phyloP scores from a whole-genome alignment of 1,140 invertebrate species.

The Heliconius melpomene region DNA sequence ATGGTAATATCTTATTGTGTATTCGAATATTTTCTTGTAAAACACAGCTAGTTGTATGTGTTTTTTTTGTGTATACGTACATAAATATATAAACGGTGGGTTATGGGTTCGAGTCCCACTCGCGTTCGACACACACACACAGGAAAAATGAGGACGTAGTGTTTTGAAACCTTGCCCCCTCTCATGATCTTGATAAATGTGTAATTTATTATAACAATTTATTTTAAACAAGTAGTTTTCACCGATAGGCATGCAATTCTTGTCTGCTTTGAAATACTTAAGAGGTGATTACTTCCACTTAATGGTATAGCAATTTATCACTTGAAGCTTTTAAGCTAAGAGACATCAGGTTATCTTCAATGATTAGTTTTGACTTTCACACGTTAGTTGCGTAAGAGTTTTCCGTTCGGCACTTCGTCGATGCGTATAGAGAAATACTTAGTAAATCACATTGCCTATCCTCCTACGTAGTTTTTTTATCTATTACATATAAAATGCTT shows the following conservation, averaged over 20 bases:
- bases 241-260: conserved; percentile 24
- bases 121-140: no score
- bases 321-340: conserved; percentile 60
- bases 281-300: conserved; percentile 38
- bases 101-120: background rate
- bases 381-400: conserved; percentile 47
- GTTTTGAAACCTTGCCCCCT: no score
- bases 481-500: background rate
- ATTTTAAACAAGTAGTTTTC: background rate
- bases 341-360: conserved; percentile 48
- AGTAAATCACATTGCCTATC: conserved; percentile 7
- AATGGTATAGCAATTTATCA: conserved; percentile 63
- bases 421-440: conserved; percentile 40
- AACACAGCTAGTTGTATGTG: conserved; percentile 13
- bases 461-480: background rate
- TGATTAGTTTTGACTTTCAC: conserved; percentile 61
- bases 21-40: conserved; percentile 33
- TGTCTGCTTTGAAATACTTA: conserved; percentile 24
- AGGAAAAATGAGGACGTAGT: no score
- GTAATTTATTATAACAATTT: background rate
- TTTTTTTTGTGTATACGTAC: background rate
- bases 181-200: no score
- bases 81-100: background rate
- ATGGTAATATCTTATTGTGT: conserved; percentile 41
- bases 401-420: conserved; percentile 38